These are phyloP conservation scores for Notoglanidium macrostoma DNA, from an alignment of 2,797 vertebrate species.

Conservation along the genomic window DNA sequence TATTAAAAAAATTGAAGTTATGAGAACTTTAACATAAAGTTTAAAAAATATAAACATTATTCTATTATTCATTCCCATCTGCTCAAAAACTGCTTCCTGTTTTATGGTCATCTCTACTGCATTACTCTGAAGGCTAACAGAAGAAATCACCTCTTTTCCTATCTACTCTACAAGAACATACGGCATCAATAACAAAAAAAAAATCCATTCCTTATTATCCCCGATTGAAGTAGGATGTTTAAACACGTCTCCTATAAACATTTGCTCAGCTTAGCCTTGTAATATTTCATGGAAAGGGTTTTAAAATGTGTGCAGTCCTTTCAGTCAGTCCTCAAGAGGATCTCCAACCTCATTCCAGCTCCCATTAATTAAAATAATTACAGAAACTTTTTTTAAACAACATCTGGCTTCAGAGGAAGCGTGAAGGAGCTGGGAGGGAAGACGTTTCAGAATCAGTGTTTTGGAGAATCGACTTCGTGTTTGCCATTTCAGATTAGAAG, in stretches of 20 bases:
- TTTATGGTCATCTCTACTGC: neutral
- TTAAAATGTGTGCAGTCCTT: constrained; percentile 2
- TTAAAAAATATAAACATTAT: too few species aligned
- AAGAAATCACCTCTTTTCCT: neutral
- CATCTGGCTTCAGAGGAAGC: neutral
- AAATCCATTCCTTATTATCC: neutral
- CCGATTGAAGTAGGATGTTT: neutral
- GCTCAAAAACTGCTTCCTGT: constrained; percentile 6
- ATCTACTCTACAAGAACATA: constrained; percentile 18
- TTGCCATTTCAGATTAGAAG: neutral
- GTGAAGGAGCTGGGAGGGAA: neutral
- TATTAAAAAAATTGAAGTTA: neutral
- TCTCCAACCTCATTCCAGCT: constrained; percentile 7
- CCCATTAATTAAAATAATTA: constrained; percentile 28
- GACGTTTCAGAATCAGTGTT: neutral
- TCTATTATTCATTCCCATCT: constrained; percentile 19
- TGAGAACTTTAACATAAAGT: neutral
- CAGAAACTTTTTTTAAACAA: constrained; percentile 5
- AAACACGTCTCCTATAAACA: neutral
- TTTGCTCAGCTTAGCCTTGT: neutral
- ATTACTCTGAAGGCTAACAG: neutral
- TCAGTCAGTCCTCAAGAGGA: constrained; percentile 21
- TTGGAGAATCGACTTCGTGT: neutral
- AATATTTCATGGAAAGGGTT: constrained; percentile 14
- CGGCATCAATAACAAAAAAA: neutral